Evolutionary conservation across 2,888 invertebrate species (phyloP).

Genomic region (Scaptodrosophila latifasciaeformis): DNA sequence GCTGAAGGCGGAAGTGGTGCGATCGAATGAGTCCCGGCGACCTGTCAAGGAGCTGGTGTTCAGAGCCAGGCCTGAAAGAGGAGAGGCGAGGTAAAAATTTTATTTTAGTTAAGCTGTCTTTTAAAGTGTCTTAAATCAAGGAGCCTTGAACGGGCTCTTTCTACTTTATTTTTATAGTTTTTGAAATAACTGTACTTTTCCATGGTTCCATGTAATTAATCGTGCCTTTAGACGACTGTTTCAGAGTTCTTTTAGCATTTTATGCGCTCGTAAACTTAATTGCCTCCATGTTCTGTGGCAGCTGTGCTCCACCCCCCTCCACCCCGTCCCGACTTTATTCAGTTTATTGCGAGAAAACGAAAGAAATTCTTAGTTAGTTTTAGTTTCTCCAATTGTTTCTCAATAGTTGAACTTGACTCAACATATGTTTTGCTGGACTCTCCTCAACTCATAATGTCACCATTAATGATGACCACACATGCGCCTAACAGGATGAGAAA

Average conservation of each 20-base stretch:
- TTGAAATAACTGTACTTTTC: no score
- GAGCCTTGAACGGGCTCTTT: conserved; percentile 9
- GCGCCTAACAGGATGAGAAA: conserved; percentile 16
- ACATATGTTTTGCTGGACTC: no score
- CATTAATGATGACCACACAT: conserved; percentile 50
- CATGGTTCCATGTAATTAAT: no score
- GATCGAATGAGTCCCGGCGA: conserved; percentile 86
- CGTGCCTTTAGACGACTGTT: no score
- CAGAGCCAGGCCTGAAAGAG: conserved; percentile 78
- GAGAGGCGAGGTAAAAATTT: not conserved
- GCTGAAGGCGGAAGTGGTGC: conserved; percentile 85
- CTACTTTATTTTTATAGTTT: no score
- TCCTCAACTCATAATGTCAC: conserved; percentile 47
- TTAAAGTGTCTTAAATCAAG: no score
- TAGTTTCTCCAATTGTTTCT: conserved; percentile 13
- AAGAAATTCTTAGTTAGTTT: conserved; percentile 37
- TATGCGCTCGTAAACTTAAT: conserved; percentile 60
- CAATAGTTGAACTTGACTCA: no score
- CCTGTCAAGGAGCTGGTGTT: conserved; percentile 81
- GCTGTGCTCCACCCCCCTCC: conserved; percentile 26
- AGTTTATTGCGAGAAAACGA: no score
- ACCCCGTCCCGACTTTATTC: no score
- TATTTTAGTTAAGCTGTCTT: no score
- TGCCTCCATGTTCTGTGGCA: conserved; percentile 54
- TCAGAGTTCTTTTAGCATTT: conserved; percentile 12